phyloP scores from a whole-genome alignment of 2,888 invertebrate genomes.

The Hirtodrosophila histrioides region DNA sequence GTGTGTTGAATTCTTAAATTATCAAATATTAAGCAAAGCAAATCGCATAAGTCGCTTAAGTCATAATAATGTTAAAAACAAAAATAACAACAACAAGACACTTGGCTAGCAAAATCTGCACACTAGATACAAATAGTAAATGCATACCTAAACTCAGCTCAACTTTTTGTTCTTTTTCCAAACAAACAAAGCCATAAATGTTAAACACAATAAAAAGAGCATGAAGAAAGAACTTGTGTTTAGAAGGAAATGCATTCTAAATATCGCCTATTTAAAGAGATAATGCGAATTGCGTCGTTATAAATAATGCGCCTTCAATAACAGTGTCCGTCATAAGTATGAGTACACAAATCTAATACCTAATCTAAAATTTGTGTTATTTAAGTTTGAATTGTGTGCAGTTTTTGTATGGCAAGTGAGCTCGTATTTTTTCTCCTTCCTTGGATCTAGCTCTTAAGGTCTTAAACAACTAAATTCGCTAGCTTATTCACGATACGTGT shows the following conservation, averaged over 20 bases:
- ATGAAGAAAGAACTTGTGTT: conserved; percentile 6
- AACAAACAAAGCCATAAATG: background rate
- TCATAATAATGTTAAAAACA: conserved; percentile 8
- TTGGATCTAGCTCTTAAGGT: conserved; percentile 51
- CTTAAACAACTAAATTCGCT: conserved; percentile 39
- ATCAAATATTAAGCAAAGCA: conserved; percentile 26
- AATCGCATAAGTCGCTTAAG: conserved; percentile 29
- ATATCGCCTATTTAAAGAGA: background rate
- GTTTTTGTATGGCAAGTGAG: conserved; percentile 38
- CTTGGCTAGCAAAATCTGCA: conserved; percentile 14
- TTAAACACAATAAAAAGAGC: background rate
- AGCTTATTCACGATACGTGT: conserved; percentile 28
- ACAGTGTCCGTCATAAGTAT: conserved; percentile 11
- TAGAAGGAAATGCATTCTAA: conserved; percentile 3
- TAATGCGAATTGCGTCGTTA: background rate
- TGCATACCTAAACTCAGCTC: background rate
- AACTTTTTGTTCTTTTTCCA: background rate
- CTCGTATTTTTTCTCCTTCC: conserved; percentile 14
- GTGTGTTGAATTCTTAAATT: conserved; percentile 55
- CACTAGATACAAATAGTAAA: background rate
- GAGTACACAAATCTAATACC: background rate
- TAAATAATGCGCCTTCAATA: conserved; percentile 10
- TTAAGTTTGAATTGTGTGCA: conserved; percentile 6
- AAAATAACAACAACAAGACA: conserved; percentile 11
- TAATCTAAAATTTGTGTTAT: background rate